Percentiles rank a stretch among this genome's conserved stretches.
phyloP scores from a whole-genome alignment of 1,140 invertebrate genomes.

The Triops longicaudatus region DNA sequence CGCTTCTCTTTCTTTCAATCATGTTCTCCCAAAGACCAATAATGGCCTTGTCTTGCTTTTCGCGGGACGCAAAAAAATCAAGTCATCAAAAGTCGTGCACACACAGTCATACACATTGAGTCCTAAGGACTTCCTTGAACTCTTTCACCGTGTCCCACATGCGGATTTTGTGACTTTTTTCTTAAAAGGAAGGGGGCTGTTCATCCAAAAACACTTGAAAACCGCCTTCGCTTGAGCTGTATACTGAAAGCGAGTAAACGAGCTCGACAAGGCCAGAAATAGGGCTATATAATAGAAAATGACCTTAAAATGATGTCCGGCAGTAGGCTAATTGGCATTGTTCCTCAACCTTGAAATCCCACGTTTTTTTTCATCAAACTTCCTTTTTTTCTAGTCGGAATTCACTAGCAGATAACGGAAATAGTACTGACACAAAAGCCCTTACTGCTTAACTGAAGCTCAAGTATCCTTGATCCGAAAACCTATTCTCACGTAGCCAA shows the following conservation, averaged over 20 bases:
- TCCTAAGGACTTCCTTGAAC: constrained; percentile 1
- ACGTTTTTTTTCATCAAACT: not conserved
- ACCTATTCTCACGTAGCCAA: not conserved
- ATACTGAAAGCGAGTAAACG: not conserved
- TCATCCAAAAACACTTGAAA: not conserved
- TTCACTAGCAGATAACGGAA: not conserved
- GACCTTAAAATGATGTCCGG: constrained; percentile 11
- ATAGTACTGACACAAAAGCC: not conserved
- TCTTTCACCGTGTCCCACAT: not conserved
- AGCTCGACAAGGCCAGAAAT: not conserved
- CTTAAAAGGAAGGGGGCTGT: not conserved
- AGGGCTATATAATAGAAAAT: not conserved
- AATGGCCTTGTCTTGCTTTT: constrained; percentile 6
- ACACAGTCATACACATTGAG: not conserved
- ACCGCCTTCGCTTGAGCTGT: not conserved
- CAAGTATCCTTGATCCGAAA: constrained; percentile 4
- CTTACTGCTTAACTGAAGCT: not conserved
- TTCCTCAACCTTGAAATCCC: not conserved
- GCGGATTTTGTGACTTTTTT: not conserved
- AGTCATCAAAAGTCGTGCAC: not conserved
- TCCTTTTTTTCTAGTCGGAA: not conserved
- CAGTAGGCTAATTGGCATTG: constrained; percentile 5
- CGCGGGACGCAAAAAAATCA: not conserved
- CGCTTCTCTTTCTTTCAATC: not conserved
- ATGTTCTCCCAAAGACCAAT: not conserved